Conservation (phyloP, 2,797 vertebrate genomes). For the Malurus splendens region DNA sequence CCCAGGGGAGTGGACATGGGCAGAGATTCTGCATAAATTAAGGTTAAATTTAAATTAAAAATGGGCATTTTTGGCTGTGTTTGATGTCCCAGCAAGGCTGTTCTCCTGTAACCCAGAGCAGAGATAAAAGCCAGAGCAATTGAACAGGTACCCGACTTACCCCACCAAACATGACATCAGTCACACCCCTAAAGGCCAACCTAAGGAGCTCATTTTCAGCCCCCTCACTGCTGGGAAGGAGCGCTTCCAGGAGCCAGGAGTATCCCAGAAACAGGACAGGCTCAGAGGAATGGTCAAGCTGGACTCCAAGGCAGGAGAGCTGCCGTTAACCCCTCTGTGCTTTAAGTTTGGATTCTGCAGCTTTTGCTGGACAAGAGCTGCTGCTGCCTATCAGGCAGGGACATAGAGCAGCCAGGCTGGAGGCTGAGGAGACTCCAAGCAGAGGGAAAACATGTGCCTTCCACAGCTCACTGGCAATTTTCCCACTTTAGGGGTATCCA, state of each 20-base stretch:
- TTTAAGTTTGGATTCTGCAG: neutral
- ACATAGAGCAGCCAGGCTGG: accelerated
- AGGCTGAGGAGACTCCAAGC: neutral
- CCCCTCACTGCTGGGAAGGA: neutral
- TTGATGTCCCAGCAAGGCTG: no score
- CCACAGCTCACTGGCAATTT: neutral
- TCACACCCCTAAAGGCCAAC: neutral
- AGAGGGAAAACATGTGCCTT: neutral
- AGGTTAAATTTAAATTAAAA: no score
- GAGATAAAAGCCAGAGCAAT: no score
- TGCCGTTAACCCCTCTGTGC: neutral
- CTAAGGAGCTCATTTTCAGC: accelerated
- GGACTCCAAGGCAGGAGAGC: neutral
- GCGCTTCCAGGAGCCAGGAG: accelerated
- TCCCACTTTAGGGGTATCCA: neutral
- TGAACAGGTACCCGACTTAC: neutral
- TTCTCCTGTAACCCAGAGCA: no score
- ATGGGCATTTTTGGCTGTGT: no score
- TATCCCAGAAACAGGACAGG: neutral
- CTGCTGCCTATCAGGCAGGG: no score
- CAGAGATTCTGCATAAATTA: no score
- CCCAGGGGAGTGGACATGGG: neutral
- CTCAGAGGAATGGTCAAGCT: neutral
- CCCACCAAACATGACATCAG: neutral
- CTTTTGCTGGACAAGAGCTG: neutral